A percentile compares a stretch with the other conserved stretches of the same genome.
These are phyloP conservation scores for Eriosoma lanigerum DNA, from an alignment of 1,140 invertebrate genomes.

Conservation along the genomic window DNA sequence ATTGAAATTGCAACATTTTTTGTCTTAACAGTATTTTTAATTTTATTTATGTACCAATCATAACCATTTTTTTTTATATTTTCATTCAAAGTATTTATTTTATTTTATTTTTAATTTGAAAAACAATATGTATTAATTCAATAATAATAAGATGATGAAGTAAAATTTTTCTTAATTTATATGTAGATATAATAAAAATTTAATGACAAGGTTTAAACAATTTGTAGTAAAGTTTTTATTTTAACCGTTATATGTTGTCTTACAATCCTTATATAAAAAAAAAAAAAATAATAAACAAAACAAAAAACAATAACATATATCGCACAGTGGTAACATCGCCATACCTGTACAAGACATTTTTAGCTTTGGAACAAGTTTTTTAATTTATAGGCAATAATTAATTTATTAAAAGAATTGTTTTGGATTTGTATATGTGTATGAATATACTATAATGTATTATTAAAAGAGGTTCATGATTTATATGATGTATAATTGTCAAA, in stretches of 20 bases:
- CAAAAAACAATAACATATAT: neutral
- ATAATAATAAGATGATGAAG: too few species aligned
- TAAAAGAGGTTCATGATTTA: neutral
- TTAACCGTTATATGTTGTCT: neutral
- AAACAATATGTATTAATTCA: too few species aligned
- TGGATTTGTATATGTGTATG: conserved; percentile 11
- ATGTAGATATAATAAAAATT: conserved; percentile 26
- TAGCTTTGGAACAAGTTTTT: neutral
- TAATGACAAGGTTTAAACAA: neutral
- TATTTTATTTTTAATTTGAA: neutral
- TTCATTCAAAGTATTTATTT: neutral
- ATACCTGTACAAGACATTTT: conserved; percentile 1
- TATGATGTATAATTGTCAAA: conserved; percentile 25
- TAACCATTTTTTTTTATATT: neutral
- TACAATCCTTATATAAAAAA: conserved; percentile 1
- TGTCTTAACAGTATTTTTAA: neutral
- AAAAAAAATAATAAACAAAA: conserved; percentile 14
- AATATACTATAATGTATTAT: conserved; percentile 4
- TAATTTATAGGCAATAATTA: neutral
- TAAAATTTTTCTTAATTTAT: neutral
- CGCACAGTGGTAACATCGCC: conserved; percentile 26
- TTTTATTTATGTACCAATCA: conserved; percentile 7
- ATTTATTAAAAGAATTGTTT: neutral
- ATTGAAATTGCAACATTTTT: neutral
- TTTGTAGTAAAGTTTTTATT: neutral